A percentile compares a stretch with the other conserved stretches of the same genome.
Evolutionary conservation across 2,888 invertebrate species (phyloP).

Genomic region (Dioctria linearis): DNA sequence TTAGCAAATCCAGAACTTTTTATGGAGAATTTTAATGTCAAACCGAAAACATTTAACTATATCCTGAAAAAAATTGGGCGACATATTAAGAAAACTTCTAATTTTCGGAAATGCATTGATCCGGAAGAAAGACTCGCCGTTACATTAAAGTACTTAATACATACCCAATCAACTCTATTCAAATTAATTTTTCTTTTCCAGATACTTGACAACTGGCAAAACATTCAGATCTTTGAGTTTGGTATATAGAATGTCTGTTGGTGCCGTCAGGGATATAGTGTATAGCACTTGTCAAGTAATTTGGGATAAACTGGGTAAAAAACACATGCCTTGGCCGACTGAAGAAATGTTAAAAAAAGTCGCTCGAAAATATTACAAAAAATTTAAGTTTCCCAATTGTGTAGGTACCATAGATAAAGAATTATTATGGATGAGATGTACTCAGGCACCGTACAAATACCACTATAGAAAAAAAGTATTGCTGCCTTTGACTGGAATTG

Average conservation of each 20-base stretch:
- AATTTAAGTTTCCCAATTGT: slow-evolving; percentile 23
- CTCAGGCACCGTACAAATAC: background rate
- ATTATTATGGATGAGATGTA: background rate
- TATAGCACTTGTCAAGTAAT: slow-evolving; percentile 5
- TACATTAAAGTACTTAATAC: background rate
- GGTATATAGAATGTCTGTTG: background rate
- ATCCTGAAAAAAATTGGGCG: slow-evolving; percentile 14
- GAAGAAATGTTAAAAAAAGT: background rate
- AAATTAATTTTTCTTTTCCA: background rate
- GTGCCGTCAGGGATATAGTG: background rate
- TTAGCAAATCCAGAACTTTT: background rate
- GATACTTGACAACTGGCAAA: background rate
- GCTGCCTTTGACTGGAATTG: slow-evolving; percentile 4
- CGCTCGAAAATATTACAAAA: slow-evolving; percentile 7
- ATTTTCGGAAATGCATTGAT: background rate
- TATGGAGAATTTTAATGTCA: slow-evolving; percentile 1
- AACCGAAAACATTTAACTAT: slow-evolving; percentile 18
- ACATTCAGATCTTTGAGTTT: background rate
- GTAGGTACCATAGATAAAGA: slow-evolving; percentile 21
- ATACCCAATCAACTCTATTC: background rate
- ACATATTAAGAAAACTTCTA: background rate
- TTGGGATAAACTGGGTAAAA: background rate
- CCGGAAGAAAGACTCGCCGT: slow-evolving; percentile 3
- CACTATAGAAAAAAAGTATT: background rate
- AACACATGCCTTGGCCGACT: background rate